A percentile compares a stretch with the other conserved stretches of the same genome.
These are phyloP conservation scores for Crotophaga sulcirostris DNA, from an alignment of 2,113 vertebrate species.

Conservation along the genomic window DNA sequence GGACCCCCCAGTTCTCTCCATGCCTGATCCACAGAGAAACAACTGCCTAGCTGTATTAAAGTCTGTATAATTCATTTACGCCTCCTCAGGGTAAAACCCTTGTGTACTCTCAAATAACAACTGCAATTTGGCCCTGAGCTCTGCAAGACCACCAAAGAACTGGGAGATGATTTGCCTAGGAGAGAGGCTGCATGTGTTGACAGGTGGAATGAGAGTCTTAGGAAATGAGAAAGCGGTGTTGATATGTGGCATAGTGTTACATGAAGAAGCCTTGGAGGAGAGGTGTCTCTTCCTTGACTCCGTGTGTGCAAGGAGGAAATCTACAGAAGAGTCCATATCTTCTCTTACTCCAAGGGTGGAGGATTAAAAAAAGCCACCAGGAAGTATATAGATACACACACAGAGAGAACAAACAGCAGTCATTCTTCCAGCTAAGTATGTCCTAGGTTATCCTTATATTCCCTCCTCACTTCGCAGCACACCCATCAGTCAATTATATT, in stretches of 20 bases:
- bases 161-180: not conserved
- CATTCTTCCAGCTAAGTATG: not conserved
- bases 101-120: not conserved
- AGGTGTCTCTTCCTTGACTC: not conserved
- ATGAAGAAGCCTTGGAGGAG: not conserved
- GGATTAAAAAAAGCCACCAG: not conserved
- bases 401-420: not conserved
- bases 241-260: not conserved
- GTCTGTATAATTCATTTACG: not conserved
- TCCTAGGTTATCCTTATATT: not conserved
- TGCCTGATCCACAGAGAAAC: not conserved
- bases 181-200: not conserved
- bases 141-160: not conserved
- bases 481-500: accelerated
- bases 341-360: not conserved
- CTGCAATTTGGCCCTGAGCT: not conserved
- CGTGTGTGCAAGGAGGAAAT: not conserved
- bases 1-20: not conserved
- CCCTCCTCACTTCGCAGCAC: not conserved
- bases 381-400: not conserved
- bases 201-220: not conserved
- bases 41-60: not conserved
- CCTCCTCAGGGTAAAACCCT: not conserved
- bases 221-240: not conserved
- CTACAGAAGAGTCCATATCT: not conserved